phyloP scores from a whole-genome alignment of 2,797 vertebrate genomes.

The Lacerta agilis region DNA sequence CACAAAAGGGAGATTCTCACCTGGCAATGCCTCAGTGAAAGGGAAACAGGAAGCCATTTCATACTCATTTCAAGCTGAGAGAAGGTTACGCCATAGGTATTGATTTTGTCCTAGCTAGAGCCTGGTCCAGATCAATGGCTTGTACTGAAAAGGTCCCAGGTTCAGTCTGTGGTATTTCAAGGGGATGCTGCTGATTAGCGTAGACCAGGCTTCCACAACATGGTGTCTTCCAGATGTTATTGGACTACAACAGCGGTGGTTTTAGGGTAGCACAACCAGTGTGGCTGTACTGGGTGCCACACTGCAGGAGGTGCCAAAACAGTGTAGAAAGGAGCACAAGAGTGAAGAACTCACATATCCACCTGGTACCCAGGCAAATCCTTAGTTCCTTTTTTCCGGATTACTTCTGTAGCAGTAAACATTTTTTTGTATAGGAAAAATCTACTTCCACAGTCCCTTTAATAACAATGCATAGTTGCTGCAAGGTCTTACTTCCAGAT shows the following conservation, averaged over 20 bases:
- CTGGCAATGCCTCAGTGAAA: background rate
- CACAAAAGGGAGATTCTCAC: background rate
- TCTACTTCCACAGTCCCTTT: background rate
- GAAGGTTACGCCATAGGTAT: background rate
- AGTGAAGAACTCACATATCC: background rate
- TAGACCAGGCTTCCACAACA: background rate
- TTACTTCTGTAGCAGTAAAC: background rate
- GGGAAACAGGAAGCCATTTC: background rate
- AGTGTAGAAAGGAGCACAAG: background rate
- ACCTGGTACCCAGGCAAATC: background rate
- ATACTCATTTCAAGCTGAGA: background rate
- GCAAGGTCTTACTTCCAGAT: background rate
- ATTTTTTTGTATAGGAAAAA: background rate
- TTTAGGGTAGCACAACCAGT: no score
- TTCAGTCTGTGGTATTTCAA: background rate
- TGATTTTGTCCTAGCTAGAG: background rate
- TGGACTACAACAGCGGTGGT: no score
- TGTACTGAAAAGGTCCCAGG: background rate
- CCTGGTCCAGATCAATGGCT: background rate
- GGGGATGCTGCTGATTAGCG: background rate
- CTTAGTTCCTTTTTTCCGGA: background rate
- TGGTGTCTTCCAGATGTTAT: no score
- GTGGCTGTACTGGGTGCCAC: no score
- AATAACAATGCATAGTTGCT: background rate
- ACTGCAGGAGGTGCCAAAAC: no score